These are phyloP conservation scores for Volucella inanis DNA, from an alignment of 2,888 invertebrate species.

Conservation along the genomic window DNA sequence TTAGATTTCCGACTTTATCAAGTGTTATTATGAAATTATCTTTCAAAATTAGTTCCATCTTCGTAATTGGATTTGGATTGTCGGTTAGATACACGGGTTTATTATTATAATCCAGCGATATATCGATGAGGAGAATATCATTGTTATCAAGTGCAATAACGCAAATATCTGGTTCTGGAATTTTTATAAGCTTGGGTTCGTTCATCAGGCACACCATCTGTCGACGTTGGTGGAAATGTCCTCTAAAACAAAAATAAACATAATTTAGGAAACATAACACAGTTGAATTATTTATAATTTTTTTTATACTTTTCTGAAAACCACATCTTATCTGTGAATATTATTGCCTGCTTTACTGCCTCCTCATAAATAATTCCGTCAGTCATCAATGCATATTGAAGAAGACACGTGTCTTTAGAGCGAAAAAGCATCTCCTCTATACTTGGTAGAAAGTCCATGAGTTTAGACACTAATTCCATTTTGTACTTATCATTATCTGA, in stretches of 20 bases:
- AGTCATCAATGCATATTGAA: conserved; percentile 81
- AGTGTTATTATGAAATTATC: conserved; percentile 80
- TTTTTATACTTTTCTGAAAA: conserved; percentile 80
- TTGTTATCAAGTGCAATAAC: conserved; percentile 79
- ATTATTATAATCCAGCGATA: conserved; percentile 79
- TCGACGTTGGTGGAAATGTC: conserved; percentile 81
- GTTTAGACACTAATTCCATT: conserved; percentile 75
- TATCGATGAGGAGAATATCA: conserved; percentile 79
- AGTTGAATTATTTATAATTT: neutral
- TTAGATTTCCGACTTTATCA: conserved; percentile 79
- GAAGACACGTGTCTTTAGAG: conserved; percentile 79
- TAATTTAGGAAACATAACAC: neutral
- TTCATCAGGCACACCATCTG: conserved; percentile 80
- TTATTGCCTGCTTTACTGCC: conserved; percentile 79
- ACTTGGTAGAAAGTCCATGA: conserved; percentile 80
- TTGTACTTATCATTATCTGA: conserved; percentile 76
- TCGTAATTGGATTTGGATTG: conserved; percentile 76
- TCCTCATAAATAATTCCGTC: conserved; percentile 78
- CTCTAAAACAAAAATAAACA: conserved; percentile 76
- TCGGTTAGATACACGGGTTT: conserved; percentile 77
- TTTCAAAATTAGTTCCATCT: conserved; percentile 78
- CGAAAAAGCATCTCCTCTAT: conserved; percentile 81
- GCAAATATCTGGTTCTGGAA: conserved; percentile 80
- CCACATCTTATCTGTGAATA: conserved; percentile 80
- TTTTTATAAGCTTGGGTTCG: conserved; percentile 77